Base-by-base conservation (phyloP, 1,140 invertebrate genomes). In the Euwallacea fornicatus region DNA sequence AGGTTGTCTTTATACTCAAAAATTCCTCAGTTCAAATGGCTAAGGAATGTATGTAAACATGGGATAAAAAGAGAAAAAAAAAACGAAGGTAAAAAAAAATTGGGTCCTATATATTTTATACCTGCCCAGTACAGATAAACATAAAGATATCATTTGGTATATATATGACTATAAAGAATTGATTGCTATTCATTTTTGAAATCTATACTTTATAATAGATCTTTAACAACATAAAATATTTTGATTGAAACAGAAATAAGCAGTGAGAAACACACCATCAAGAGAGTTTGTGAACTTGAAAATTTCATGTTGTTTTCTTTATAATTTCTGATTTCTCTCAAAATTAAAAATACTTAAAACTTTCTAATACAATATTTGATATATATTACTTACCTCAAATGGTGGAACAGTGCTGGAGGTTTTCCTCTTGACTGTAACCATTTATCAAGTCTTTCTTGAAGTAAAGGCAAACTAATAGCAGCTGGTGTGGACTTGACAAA, bases 351-450 rank as follows among this genome's bases (percentile, higher is more conserved):
- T 15, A 10, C 54, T 15, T 56, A 56, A 8, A 56, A 15, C 0
- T 15, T 11, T 56, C 7, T 56, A 11, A 56, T 15, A 56, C 8
- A 56, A 56, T 56, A 16, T 10, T n/a, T n/a, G 9, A 7, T 56
- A 2, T 56, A 9, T 56, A 56, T 15, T 33, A 58, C 7, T 15
- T 58, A 16, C 13, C 84, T 84, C 68, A 86, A 81, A 77, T 86
- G 84, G 54, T 84, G 82, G 70, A 83, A 86, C 0, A 80, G 80
- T 70, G 83, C 79, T 21, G 84, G 46, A 15, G 82, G 81, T 77
- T 85, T 86, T 6, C 84, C 84, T 53, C 79, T 80, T 62, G 82
- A 83, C 46, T 81, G 76, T 7, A 86, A 74, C 85, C 85, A 87
- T 46, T 79, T 79, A 43, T 83, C 81, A 15, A 87, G 75, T 60